Base-by-base conservation (phyloP, 2,113 vertebrate species). In the Varanus salvator region DNA sequence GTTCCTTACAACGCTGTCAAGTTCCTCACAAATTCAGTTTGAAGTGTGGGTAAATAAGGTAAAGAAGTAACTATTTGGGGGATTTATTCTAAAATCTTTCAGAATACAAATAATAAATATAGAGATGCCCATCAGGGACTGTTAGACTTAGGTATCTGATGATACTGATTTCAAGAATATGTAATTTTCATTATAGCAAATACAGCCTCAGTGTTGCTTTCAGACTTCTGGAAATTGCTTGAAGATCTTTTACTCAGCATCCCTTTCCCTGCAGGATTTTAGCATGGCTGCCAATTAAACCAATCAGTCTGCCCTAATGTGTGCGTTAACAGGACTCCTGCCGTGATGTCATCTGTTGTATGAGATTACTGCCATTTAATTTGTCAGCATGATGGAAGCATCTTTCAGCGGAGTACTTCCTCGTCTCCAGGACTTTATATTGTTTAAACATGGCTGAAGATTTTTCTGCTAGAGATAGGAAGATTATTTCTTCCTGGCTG, bases 31-130 rank as follows among this genome's bases (percentile, higher is more conserved):
- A 5, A n/a, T 92, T 91, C 92, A 94, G 85, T 98, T 98, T 95
- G 97, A 98, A 92, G 97, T 96, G 0, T 98, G 98, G 98, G 90
- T 97, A 91, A 98, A 98, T 96, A 92, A 96, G 98, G 98, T 98
- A 97, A 96, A 96, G 92, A 92, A 44, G 38, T 3, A 44, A 44
- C 38, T 44, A 44, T 44, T 44, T 44, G 38, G 38, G 38, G 38
- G 3, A 44, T 44, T 44, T 44, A 44, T 44, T 44, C 38, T 44
- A 44, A 86, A 90, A 3, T 23, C 4, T 94, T 92, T 77, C 90
- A 77, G 17, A 80, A 89, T 86, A 77, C 90, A 94, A 89, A 85
- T 83, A 34, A n/a, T 93, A n/a, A 54, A 52, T 21, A 54, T 82
- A 60, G 3, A 64, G 29, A 48, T 44, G 54, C 29, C 48, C 78